Evolutionary conservation across 2,113 vertebrate species (phyloP), one percentile per base, ranked within the genome.

Genomic region (Prionailurus viverrinus): DNA sequence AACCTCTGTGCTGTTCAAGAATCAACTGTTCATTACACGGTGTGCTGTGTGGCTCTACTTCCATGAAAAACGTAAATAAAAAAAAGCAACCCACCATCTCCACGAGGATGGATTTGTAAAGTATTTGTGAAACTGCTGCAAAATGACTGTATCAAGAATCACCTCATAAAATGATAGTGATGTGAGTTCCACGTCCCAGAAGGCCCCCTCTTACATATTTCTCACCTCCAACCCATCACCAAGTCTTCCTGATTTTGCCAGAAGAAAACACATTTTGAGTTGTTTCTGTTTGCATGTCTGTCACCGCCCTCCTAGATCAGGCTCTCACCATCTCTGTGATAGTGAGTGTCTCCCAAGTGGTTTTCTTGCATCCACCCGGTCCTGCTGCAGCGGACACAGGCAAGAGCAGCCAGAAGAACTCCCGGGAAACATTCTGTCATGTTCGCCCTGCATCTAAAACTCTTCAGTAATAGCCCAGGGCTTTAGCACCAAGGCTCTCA

Each of bases 31-130:
- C 48, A 61, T 93, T 31, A 86, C 31, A 73, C 9, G 31, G 23
- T 16, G 5, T 61, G 14, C 29, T 4, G 23, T 45, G 18, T 4
- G 48, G 51, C 7, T 95, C 81, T 11, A 48, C 31, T 27, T 68
- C 27, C 88, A 66, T 8, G 69, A 81, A 96, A 98, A 90, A 25
- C 4, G 9, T 31, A 93, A 78, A 58, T 92, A 45, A 92, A 91
- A 45, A 96, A 76, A 55, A 91, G 76, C 29, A 53, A 36, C 19
- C 51, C 36, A 79, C 12, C 92, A 58, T 93, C 91, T 88, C 13
- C 58, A 48, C 41, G 48, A 92, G 80, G 3, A 78, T 18, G 33
- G 68, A 63, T 80, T 83, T 88, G 82, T 91, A 96, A 83, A 68
- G 53, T 96, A 73, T 95, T 97, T 97, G 33, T 45, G 63, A 85